Evolutionary conservation across 1,140 invertebrate species (phyloP).

Genomic region (Arion vulgaris): DNA sequence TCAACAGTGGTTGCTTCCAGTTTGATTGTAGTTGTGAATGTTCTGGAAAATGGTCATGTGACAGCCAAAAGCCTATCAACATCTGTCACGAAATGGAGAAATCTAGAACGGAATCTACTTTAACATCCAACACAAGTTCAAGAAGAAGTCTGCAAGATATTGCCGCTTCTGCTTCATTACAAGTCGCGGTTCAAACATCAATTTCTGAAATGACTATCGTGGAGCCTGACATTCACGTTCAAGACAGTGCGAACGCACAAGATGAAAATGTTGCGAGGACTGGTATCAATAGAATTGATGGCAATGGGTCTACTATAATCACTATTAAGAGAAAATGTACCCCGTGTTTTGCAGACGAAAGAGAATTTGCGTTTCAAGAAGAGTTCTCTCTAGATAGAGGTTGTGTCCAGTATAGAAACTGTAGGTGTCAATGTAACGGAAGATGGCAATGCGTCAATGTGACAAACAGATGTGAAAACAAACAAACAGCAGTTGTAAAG

Average conservation of each 20-base stretch:
- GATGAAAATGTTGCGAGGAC: not conserved
- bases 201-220: not conserved
- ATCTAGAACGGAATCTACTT: not conserved
- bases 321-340: constrained; percentile 13
- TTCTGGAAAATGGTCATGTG: constrained; percentile 51
- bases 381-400: constrained; percentile 10
- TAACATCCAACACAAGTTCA: not conserved
- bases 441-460: constrained; percentile 19
- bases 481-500: not conserved
- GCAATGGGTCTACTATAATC: not conserved
- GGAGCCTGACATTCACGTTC: not conserved
- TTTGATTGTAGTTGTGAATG: constrained; percentile 51
- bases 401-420: constrained; percentile 13
- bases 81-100: constrained; percentile 22
- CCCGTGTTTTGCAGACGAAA: not conserved
- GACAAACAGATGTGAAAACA: not conserved
- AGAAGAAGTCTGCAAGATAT: not conserved
- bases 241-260: not conserved
- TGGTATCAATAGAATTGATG: not conserved
- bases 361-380: not conserved
- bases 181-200: not conserved
- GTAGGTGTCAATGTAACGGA: constrained; percentile 29
- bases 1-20: constrained; percentile 46
- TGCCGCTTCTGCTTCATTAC: not conserved
- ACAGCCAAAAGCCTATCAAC: constrained; percentile 43